Evolutionary conservation across 2,797 vertebrate genomes (phyloP).

Genomic region (Enteromius trimaculatus): DNA sequence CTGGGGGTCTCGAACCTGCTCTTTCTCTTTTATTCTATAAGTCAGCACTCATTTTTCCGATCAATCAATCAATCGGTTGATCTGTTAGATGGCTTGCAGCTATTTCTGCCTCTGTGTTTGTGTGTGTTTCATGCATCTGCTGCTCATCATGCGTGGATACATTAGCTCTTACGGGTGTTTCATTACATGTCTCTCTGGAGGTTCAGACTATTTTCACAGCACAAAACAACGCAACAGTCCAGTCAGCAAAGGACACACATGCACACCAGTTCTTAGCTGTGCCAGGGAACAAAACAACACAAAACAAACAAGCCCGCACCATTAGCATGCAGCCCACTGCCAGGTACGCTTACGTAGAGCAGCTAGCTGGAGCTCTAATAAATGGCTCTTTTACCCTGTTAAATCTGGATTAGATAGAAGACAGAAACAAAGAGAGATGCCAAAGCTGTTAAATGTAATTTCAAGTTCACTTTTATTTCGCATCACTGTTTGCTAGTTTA

Average conservation of each 20-base stretch:
- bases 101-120: constrained; percentile 8
- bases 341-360: constrained; percentile 32
- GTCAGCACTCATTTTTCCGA: constrained; percentile 19
- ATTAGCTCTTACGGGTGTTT: constrained; percentile 21
- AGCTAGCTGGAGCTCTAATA: constrained; percentile 32
- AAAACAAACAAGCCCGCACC: constrained; percentile 16
- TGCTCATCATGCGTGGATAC: neutral
- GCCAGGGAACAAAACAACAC: constrained; percentile 47
- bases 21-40: constrained; percentile 16
- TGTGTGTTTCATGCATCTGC: neutral
- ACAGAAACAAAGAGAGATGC: constrained; percentile 11
- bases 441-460: constrained; percentile 42
- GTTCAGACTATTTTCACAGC: constrained; percentile 38
- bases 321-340: constrained; percentile 21
- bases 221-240: constrained; percentile 28
- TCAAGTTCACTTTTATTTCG: constrained; percentile 1
- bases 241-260: constrained; percentile 46
- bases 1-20: constrained; percentile 4
- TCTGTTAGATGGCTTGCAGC: neutral
- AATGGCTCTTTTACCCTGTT: constrained; percentile 18
- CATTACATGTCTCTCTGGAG: constrained; percentile 29
- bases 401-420: constrained; percentile 38
- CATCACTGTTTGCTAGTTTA: constrained; percentile 62
- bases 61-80: neutral
- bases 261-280: constrained; percentile 3